These are phyloP conservation scores for Uropsilus gracilis DNA, from an alignment of 2,113 vertebrate genomes.

Conservation along the genomic window DNA sequence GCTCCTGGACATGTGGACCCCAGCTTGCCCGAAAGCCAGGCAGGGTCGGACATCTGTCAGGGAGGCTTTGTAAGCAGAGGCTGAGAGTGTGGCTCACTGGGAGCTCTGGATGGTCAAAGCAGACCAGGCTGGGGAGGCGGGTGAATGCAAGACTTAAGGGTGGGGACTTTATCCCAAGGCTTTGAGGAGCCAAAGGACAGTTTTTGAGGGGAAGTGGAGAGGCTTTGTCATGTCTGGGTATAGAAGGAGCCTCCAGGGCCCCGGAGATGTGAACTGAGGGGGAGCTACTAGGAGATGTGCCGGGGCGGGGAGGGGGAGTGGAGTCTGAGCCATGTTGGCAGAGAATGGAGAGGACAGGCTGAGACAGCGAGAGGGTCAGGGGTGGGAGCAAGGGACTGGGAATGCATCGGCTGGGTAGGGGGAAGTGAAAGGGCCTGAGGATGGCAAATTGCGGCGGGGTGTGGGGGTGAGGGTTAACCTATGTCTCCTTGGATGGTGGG, in stretches of 20 bases:
- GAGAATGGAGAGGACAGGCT: background rate
- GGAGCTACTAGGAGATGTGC: background rate
- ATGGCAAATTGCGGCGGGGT: background rate
- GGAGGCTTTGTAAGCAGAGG: background rate
- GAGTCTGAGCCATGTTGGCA: background rate
- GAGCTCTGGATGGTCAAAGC: background rate
- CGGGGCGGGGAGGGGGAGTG: background rate
- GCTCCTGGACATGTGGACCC: fast-evolving
- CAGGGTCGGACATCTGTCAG: background rate
- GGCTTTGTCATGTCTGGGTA: background rate
- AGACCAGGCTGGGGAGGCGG: background rate
- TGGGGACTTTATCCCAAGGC: background rate
- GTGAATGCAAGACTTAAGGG: background rate
- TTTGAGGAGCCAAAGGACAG: fast-evolving
- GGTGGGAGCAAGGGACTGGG: background rate
- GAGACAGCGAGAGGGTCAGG: no score
- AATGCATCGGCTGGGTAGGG: background rate
- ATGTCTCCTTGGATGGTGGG: no score
- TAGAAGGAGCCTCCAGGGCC: background rate
- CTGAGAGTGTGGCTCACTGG: background rate
- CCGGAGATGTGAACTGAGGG: background rate
- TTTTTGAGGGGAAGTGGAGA: background rate
- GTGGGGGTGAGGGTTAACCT: background rate
- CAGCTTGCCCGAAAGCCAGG: background rate
- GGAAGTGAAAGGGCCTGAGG: fast-evolving